phyloP scores from a whole-genome alignment of 2,113 vertebrate species.

The Scatophagus argus region DNA sequence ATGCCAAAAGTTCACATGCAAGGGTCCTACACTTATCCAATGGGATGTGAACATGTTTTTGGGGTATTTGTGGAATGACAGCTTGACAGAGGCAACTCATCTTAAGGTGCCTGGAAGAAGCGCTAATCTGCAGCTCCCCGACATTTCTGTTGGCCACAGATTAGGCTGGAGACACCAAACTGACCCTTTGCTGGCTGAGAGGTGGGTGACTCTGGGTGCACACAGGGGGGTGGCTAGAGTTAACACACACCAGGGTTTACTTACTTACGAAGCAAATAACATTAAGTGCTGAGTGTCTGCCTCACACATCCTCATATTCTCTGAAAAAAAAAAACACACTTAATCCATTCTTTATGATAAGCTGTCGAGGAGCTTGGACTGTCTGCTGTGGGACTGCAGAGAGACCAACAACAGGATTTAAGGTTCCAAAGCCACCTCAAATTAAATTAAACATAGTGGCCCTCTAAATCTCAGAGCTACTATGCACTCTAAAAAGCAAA shows the following conservation, averaged over 20 bases:
- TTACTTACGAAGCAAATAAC: conserved; percentile 74
- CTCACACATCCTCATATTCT: conserved; percentile 69
- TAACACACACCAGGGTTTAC: conserved; percentile 60
- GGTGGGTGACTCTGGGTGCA: conserved; percentile 14
- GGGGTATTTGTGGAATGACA: conserved; percentile 58
- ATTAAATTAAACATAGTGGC: conserved; percentile 74
- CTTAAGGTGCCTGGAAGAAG: conserved; percentile 31
- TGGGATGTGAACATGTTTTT: conserved; percentile 31
- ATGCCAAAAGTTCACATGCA: conserved; percentile 57
- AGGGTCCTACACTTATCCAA: conserved; percentile 31
- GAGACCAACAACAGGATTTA: conserved; percentile 65
- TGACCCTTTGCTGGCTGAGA: conserved; percentile 23
- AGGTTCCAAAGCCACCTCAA: conserved; percentile 70
- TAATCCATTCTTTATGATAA: conserved; percentile 83
- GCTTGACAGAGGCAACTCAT: conserved; percentile 55
- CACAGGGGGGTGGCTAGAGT: conserved; percentile 34
- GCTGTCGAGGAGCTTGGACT: conserved; percentile 69
- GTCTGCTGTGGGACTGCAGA: conserved; percentile 71
- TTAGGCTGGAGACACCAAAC: conserved; percentile 57
- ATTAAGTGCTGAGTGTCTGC: conserved; percentile 75
- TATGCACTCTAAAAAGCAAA: conserved; percentile 36
- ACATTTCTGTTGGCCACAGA: conserved; percentile 59
- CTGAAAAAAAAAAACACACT: conserved; percentile 37
- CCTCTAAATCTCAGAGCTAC: conserved; percentile 56
- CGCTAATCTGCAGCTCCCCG: conserved; percentile 56